These are phyloP conservation scores for Epirrhoe alternata DNA, from an alignment of 2,888 invertebrate species.

Conservation along the genomic window DNA sequence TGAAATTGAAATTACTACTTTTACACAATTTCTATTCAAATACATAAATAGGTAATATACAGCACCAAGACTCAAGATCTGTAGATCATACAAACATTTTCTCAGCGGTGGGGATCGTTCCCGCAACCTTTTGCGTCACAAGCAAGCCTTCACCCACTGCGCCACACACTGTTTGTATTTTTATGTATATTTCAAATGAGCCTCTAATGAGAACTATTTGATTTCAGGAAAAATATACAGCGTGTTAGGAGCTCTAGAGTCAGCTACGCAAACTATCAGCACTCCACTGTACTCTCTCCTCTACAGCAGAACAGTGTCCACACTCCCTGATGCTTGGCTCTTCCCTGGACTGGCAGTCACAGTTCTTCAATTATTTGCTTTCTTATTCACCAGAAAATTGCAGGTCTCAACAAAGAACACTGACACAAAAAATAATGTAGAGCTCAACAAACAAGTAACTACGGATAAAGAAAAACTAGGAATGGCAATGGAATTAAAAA, in stretches of 20 bases:
- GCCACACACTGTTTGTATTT: too few species aligned
- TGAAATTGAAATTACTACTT: too few species aligned
- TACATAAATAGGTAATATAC: too few species aligned
- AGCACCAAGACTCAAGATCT: too few species aligned
- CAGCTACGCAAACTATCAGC: slow-evolving; percentile 74
- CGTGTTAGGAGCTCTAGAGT: slow-evolving; percentile 76
- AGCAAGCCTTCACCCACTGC: too few species aligned
- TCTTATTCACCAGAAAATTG: slow-evolving; percentile 63
- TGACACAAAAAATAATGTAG: slow-evolving; percentile 29
- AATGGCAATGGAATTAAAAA: slow-evolving; percentile 26
- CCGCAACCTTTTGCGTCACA: too few species aligned
- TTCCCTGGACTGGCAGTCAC: slow-evolving; percentile 69
- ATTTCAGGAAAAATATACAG: slow-evolving; percentile 81
- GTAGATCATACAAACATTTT: too few species aligned
- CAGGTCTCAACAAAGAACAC: slow-evolving; percentile 32
- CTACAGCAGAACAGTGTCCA: slow-evolving; percentile 72
- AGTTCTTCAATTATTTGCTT: slow-evolving; percentile 66
- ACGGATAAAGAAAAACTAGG: slow-evolving; percentile 3
- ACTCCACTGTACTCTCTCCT: slow-evolving; percentile 76
- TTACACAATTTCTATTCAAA: too few species aligned
- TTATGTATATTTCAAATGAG: not conserved
- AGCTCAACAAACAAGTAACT: slow-evolving; percentile 21
- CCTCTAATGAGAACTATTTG: slow-evolving; percentile 5
- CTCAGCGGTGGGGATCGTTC: too few species aligned
- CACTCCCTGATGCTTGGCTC: slow-evolving; percentile 75